Conservation (phyloP, 1,140 invertebrate genomes). For the Campodea augens region DNA sequence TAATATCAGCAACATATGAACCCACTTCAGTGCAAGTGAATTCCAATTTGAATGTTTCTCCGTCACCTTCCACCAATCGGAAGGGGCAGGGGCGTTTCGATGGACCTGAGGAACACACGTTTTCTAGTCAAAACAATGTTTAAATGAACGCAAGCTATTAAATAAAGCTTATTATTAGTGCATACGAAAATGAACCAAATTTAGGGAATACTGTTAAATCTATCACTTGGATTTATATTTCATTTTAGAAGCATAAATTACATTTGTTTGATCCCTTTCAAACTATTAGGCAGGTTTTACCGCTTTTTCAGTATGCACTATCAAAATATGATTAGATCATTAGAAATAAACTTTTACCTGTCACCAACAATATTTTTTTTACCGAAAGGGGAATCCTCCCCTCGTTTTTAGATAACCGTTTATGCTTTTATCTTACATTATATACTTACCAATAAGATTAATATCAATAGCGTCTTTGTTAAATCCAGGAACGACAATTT, state of each 20-base stretch:
- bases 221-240: neutral
- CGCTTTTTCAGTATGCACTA: too few species aligned
- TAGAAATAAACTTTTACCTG: too few species aligned
- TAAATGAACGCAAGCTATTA: neutral
- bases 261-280: neutral
- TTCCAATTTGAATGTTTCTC: constrained; percentile 59
- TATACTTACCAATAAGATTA: constrained; percentile 26
- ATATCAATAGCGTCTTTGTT: constrained; percentile 38
- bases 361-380: too few species aligned
- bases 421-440: too few species aligned
- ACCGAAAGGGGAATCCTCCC: too few species aligned
- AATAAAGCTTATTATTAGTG: neutral
- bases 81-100: constrained; percentile 45
- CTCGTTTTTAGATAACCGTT: too few species aligned
- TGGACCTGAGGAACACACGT: constrained; percentile 28
- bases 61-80: constrained; percentile 48
- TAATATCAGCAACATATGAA: constrained; percentile 71
- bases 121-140: neutral
- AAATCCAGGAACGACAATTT: constrained; percentile 48
- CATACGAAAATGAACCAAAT: constrained; percentile 7
- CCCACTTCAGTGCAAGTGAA: constrained; percentile 82
- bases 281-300: too few species aligned
- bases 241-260: neutral
- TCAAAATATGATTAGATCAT: too few species aligned
- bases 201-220: neutral